Percentiles rank a stretch among this genome's conserved stretches.
These are phyloP conservation scores for Diachasmimorpha longicaudata DNA, from an alignment of 1,140 invertebrate genomes.

Conservation along the genomic window DNA sequence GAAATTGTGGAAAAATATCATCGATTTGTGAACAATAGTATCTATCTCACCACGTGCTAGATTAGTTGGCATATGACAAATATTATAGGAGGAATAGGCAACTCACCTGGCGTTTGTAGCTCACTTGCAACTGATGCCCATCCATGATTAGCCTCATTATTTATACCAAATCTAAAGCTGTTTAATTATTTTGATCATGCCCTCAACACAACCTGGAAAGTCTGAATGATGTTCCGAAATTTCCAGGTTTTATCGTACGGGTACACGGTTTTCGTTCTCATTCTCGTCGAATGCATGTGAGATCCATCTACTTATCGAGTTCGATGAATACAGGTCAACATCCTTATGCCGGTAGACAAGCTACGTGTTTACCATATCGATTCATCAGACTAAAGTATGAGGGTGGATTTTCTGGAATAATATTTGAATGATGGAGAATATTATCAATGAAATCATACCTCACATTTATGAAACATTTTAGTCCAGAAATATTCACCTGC, in stretches of 20 bases:
- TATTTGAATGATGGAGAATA: neutral
- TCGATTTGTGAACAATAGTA: neutral
- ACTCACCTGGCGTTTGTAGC: neutral
- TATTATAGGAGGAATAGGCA: neutral
- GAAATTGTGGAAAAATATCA: neutral
- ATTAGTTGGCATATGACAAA: too few relatives aligned
- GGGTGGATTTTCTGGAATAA: neutral
- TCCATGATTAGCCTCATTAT: neutral
- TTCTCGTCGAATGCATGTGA: neutral
- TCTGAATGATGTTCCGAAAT: neutral
- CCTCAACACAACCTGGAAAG: neutral
- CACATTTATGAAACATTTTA: too few relatives aligned
- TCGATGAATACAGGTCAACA: slow-evolving; percentile 27
- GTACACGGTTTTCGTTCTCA: neutral
- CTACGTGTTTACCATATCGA: slow-evolving; percentile 43
- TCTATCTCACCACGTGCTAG: too few relatives aligned
- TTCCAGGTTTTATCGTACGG: neutral
- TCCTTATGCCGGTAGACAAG: slow-evolving; percentile 45
- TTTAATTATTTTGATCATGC: neutral
- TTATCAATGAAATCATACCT: neutral
- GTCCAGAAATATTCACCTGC: too few relatives aligned
- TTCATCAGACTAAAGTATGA: slow-evolving; percentile 23
- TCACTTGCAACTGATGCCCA: neutral
- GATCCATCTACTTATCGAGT: neutral
- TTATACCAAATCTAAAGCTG: neutral